These are phyloP conservation scores for Agapetus fuscipes DNA, from an alignment of 2,888 invertebrate species.

Conservation along the genomic window DNA sequence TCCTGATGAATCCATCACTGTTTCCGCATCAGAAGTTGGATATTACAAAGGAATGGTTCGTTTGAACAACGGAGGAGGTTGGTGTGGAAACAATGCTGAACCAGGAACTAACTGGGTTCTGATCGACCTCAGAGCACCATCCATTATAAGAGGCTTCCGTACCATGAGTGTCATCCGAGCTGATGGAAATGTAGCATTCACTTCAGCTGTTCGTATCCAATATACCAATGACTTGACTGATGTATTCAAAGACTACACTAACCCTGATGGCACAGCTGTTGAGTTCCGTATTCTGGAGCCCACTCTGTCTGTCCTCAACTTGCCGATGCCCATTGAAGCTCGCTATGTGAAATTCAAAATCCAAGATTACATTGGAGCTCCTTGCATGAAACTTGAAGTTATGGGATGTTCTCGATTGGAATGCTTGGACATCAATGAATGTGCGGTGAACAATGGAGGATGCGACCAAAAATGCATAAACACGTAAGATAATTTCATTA, in stretches of 20 bases:
- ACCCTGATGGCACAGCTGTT: constrained; percentile 86
- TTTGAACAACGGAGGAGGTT: constrained; percentile 72
- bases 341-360: constrained; percentile 80
- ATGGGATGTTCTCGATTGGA: constrained; percentile 90
- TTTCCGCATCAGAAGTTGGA: constrained; percentile 73
- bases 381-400: constrained; percentile 80
- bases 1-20: constrained; percentile 80
- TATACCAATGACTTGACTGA: constrained; percentile 86
- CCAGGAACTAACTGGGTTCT: constrained; percentile 84
- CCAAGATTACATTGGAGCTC: constrained; percentile 78
- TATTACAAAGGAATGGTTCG: constrained; percentile 77
- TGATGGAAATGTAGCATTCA: constrained; percentile 78
- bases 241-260: constrained; percentile 82
- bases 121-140: constrained; percentile 80
- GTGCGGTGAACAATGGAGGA: constrained; percentile 75
- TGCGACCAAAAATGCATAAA: constrained; percentile 92
- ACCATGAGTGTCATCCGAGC: constrained; percentile 79
- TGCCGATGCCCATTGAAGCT: constrained; percentile 87
- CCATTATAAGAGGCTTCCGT: constrained; percentile 80
- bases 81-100: constrained; percentile 83
- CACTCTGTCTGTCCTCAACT: constrained; percentile 79
- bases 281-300: constrained; percentile 86
- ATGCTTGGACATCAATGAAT: constrained; percentile 84
- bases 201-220: constrained; percentile 79
- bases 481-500: constrained; percentile 32